Evolutionary conservation across 2,113 vertebrate genomes (phyloP).

Genomic region (Oryzias melastigma): DNA sequence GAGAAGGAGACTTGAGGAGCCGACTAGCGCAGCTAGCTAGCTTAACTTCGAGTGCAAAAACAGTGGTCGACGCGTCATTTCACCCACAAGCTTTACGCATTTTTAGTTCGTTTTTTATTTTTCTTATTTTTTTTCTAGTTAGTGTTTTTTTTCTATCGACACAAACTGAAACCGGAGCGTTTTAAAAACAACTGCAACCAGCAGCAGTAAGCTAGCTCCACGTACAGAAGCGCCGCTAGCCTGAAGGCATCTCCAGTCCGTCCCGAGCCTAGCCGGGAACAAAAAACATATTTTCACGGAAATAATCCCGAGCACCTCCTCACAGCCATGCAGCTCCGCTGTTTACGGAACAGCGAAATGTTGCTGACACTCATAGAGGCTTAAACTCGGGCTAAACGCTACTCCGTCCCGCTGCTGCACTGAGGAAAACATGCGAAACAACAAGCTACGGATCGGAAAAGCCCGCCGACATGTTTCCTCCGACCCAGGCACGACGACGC

Average conservation of each 20-base stretch:
- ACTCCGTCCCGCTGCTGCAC: conserved; percentile 14
- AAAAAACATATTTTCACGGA: conserved; percentile 24
- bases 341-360: too few relatives aligned
- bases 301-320: background rate
- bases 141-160: too few relatives aligned
- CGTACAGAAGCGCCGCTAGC: conserved; percentile 47
- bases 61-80: background rate
- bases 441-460: conserved; percentile 4
- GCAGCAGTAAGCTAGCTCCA: conserved; percentile 8
- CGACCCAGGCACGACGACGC: background rate
- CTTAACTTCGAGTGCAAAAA: background rate
- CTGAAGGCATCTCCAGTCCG: conserved; percentile 42
- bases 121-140: too few relatives aligned
- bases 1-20: conserved; percentile 1
- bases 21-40: conserved; percentile 33
- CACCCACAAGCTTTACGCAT: background rate
- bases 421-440: conserved; percentile 28
- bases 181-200: background rate
- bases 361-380: background rate
- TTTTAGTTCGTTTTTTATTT: background rate
- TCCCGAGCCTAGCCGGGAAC: conserved; percentile 48
- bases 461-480: conserved; percentile 28
- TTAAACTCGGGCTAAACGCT: background rate
- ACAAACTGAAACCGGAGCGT: background rate
- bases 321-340: conserved; percentile 13